Evolutionary conservation across 2,888 invertebrate species (phyloP).

Genomic region (Lydus trimaculatus): DNA sequence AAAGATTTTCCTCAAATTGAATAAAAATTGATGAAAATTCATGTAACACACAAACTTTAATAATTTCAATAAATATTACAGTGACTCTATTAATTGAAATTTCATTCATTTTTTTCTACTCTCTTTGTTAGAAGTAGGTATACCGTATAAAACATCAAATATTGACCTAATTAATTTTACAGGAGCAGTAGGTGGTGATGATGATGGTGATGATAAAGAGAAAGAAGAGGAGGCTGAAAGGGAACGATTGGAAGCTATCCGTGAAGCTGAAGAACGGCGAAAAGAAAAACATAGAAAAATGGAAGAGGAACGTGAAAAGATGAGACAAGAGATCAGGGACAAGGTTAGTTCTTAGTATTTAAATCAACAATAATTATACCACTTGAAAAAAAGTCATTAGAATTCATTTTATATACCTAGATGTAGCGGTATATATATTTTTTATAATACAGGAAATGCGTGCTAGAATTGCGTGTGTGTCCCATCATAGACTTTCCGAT

Average conservation of each 20-base stretch:
- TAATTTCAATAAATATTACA: too few relatives aligned
- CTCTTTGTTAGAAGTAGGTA: too few relatives aligned
- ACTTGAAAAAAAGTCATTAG: neutral
- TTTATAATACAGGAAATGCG: neutral
- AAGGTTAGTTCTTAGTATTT: constrained; percentile 73
- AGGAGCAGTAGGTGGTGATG: constrained; percentile 92
- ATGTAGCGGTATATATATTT: too few relatives aligned
- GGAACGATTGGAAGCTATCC: constrained; percentile 96
- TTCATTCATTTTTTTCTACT: too few relatives aligned
- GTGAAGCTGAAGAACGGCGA: constrained; percentile 96
- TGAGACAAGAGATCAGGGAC: constrained; percentile 99
- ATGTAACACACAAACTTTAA: neutral
- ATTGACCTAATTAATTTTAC: constrained; percentile 44
- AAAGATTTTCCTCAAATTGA: neutral
- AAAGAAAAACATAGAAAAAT: constrained; percentile 99
- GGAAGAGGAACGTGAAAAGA: constrained; percentile 99
- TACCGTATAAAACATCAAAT: neutral
- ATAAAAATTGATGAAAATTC: neutral
- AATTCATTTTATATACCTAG: too few relatives aligned
- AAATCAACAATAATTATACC: neutral
- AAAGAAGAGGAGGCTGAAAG: constrained; percentile 98
- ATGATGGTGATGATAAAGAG: constrained; percentile 95
- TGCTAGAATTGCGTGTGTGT: neutral
- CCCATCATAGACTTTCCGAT: neutral
- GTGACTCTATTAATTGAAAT: too few relatives aligned